Percentiles rank a stretch among this genome's conserved stretches.
Evolutionary conservation across 2,797 vertebrate species (phyloP).

Genomic region (Macropus fuliginosus): DNA sequence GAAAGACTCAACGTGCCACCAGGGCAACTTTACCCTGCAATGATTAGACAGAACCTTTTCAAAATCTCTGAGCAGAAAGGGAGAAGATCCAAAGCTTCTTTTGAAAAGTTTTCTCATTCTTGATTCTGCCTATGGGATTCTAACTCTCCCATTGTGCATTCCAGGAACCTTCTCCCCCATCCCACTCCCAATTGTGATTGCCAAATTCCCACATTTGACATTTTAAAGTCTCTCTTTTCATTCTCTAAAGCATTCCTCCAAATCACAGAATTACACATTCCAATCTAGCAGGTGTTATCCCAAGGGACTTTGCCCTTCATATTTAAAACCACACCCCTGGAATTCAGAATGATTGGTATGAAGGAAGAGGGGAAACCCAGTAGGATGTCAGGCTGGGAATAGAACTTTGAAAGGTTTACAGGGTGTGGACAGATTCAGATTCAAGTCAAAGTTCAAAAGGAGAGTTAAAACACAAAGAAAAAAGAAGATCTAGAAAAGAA

Average conservation of each 20-base stretch:
- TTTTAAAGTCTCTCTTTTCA: background rate
- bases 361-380: background rate
- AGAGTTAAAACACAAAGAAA: background rate
- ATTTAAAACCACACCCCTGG: background rate
- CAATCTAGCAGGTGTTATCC: background rate
- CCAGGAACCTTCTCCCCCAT: background rate
- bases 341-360: background rate
- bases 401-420: background rate
- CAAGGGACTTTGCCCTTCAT: background rate
- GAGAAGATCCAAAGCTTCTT: background rate
- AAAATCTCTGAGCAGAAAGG: background rate
- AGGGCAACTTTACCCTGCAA: background rate
- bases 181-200: background rate
- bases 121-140: background rate
- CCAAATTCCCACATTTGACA: background rate
- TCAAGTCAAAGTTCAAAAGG: background rate
- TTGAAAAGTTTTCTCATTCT: background rate
- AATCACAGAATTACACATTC: background rate
- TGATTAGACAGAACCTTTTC: background rate
- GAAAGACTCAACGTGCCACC: background rate
- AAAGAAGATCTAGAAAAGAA: background rate
- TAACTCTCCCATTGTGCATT: background rate
- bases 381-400: background rate
- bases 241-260: background rate
- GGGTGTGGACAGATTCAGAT: background rate